phyloP scores from a whole-genome alignment of 2,888 invertebrate genomes.

The Nemoura dubitans region DNA sequence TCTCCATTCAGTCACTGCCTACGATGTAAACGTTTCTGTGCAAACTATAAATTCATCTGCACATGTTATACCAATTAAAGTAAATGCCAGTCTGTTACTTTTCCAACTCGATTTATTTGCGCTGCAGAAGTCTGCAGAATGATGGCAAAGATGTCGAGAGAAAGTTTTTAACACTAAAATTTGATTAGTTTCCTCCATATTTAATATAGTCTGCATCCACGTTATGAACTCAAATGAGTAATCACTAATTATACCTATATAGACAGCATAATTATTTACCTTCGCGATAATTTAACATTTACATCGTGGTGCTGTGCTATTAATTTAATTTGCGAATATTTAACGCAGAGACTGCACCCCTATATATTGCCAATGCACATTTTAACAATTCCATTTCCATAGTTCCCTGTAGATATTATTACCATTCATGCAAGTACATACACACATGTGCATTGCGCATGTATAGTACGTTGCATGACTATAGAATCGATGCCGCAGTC shows the following conservation, averaged over 20 bases:
- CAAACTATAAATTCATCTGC: background rate
- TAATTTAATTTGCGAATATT: background rate
- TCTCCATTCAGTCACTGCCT: background rate
- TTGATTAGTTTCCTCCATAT: background rate
- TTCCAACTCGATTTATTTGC: background rate
- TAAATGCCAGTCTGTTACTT: background rate
- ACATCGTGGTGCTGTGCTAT: background rate
- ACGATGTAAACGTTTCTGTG: background rate
- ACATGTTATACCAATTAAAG: background rate
- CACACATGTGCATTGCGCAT: no score
- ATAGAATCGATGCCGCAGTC: no score
- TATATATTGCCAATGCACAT: no score
- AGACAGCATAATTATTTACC: background rate
- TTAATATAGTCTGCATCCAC: background rate
- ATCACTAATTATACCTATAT: background rate
- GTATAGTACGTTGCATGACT: no score
- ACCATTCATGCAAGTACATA: no score
- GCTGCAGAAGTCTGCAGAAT: background rate
- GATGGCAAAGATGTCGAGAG: slow-evolving; percentile 3
- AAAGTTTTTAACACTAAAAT: background rate
- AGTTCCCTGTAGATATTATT: no score
- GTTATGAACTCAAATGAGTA: background rate
- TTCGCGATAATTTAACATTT: background rate
- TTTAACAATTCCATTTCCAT: no score
- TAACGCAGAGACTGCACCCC: background rate